phyloP scores from a whole-genome alignment of 2,113 vertebrate genomes.

The Maccullochella peelii region DNA sequence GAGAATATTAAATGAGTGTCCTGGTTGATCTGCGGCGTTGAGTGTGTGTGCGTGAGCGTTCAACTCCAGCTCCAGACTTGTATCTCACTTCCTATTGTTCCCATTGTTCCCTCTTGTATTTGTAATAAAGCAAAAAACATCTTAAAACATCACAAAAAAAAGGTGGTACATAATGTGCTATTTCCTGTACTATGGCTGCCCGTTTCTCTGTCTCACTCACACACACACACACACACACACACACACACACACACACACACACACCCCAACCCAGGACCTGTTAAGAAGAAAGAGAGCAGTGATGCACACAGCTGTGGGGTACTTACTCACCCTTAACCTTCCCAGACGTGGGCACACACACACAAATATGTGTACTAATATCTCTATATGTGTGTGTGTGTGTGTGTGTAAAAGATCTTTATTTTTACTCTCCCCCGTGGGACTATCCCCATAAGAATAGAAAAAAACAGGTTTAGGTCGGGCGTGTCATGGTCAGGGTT shows the following conservation, averaged over 20 bases:
- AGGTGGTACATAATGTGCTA: neutral
- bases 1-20: constrained; percentile 12
- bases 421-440: constrained; percentile 29
- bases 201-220: constrained; percentile 8
- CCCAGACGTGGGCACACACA: constrained; percentile 10
- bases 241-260: neutral
- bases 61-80: neutral
- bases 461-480: neutral
- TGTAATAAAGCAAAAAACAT: neutral
- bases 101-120: neutral
- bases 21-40: neutral
- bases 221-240: constrained; percentile 30
- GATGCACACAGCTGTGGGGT: constrained; percentile 68
- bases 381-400: neutral
- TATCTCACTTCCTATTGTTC: neutral
- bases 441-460: constrained; percentile 21
- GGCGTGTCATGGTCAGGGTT: constrained; percentile 8
- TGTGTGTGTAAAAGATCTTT: constrained; percentile 15
- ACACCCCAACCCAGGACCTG: constrained; percentile 28
- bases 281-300: constrained; percentile 46
- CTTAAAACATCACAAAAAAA: constrained; percentile 10
- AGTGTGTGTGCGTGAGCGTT: neutral
- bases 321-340: constrained; percentile 72
- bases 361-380: neutral
- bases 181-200: constrained; percentile 32